Evolutionary conservation across 1,140 invertebrate genomes (phyloP).

Genomic region (Stegodyphus dumicola): DNA sequence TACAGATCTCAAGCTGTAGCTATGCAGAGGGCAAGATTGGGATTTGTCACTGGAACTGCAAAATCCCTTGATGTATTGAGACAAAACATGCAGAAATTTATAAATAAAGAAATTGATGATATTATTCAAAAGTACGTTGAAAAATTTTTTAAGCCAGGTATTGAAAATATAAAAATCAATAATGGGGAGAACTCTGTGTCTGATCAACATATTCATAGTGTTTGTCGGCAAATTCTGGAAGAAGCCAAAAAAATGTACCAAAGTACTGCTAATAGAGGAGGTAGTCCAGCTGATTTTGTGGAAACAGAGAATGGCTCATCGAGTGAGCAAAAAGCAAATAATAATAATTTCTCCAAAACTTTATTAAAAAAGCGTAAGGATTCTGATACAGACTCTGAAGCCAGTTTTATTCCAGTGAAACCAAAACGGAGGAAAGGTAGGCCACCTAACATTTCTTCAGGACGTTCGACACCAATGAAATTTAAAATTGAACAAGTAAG

Average conservation of each 20-base stretch:
- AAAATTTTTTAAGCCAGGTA: conserved; percentile 78
- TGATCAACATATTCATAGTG: conserved; percentile 79
- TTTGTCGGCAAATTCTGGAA: conserved; percentile 82
- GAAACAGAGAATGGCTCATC: conserved; percentile 65
- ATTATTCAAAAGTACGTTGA: conserved; percentile 65
- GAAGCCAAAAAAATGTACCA: conserved; percentile 70
- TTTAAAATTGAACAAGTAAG: conserved; percentile 67
- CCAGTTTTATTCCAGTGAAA: conserved; percentile 64
- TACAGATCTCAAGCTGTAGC: conserved; percentile 61
- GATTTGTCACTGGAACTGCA: conserved; percentile 71
- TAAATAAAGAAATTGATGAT: conserved; percentile 81
- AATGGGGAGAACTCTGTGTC: conserved; percentile 78
- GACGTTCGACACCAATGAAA: conserved; percentile 68
- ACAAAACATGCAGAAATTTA: conserved; percentile 79
- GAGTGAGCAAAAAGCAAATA: conserved; percentile 54
- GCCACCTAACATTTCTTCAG: conserved; percentile 65
- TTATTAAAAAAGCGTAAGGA: conserved; percentile 74
- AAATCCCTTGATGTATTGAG: conserved; percentile 80
- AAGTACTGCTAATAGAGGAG: conserved; percentile 63
- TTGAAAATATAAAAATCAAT: conserved; percentile 82
- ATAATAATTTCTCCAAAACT: conserved; percentile 69
- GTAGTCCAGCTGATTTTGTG: conserved; percentile 67
- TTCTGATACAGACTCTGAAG: conserved; percentile 74
- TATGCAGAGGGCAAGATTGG: conserved; percentile 53
- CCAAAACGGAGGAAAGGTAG: conserved; percentile 66